phyloP scores from a whole-genome alignment of 2,888 invertebrate genomes.

The Acanthosepion esculentum region DNA sequence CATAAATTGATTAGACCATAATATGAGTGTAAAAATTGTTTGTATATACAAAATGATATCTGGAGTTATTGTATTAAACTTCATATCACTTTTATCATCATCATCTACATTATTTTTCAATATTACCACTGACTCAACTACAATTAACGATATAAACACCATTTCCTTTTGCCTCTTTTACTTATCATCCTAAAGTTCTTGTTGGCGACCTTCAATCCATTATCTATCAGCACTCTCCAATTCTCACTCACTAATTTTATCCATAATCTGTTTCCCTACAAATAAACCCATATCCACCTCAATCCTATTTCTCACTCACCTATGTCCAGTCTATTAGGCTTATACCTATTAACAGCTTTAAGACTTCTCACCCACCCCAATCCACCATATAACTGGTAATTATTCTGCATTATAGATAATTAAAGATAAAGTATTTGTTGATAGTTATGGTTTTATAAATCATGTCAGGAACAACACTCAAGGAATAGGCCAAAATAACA shows the following conservation, averaged over 20 bases:
- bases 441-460: not conserved
- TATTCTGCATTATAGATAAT: not conserved
- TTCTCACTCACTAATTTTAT: not conserved
- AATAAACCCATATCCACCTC: not conserved
- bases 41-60: too few species aligned
- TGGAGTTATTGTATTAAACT: too few species aligned
- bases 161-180: not conserved
- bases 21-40: too few species aligned
- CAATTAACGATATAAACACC: not conserved
- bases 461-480: not conserved
- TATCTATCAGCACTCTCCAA: not conserved
- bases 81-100: too few species aligned
- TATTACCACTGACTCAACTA: not conserved
- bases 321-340: not conserved
- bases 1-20: too few species aligned
- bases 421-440: not conserved
- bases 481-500: not conserved
- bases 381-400: not conserved
- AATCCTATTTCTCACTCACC: not conserved
- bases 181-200: not conserved
- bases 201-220: not conserved
- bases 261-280: too few species aligned
- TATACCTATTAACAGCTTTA: not conserved
- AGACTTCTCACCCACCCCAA: not conserved
- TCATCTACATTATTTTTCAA: not conserved